These are phyloP conservation scores for Lophotriccus pileatus DNA, from an alignment of 2,797 vertebrate species.

Conservation along the genomic window DNA sequence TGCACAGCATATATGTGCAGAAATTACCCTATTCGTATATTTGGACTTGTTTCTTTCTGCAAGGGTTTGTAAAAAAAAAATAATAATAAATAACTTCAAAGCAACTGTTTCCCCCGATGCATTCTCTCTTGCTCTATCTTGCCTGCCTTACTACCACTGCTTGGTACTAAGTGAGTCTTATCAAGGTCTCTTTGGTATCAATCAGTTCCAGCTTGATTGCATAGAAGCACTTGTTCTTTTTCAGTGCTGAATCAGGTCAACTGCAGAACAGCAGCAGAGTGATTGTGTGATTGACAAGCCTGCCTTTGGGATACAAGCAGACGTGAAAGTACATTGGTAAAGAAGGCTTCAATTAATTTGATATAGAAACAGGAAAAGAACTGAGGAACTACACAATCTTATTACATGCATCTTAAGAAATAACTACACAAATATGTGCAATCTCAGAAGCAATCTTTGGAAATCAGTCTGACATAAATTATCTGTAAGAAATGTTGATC, in stretches of 20 bases:
- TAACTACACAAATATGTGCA: constrained; percentile 19
- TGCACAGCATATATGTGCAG: background rate
- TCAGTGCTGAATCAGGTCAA: constrained; percentile 57
- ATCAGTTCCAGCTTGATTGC: constrained; percentile 38
- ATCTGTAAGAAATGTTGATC: constrained; percentile 42
- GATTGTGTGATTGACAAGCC: constrained; percentile 62
- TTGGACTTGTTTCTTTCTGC: background rate
- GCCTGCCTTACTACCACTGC: background rate
- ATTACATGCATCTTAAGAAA: constrained; percentile 30
- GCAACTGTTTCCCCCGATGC: background rate
- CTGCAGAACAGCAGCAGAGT: constrained; percentile 44
- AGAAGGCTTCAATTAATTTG: constrained; percentile 60
- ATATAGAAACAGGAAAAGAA: constrained; percentile 6
- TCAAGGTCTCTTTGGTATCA: constrained; percentile 45
- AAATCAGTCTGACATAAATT: constrained; percentile 56
- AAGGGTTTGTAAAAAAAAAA: background rate
- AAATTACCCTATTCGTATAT: background rate
- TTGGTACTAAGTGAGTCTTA: constrained; percentile 20
- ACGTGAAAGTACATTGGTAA: constrained; percentile 33
- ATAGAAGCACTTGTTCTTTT: constrained; percentile 33
- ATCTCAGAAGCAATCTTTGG: constrained; percentile 6
- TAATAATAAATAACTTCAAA: background rate
- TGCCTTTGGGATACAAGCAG: constrained; percentile 54
- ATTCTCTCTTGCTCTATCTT: background rate
- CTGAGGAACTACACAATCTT: background rate